Percentiles rank a stretch among this genome's conserved stretches.
These are phyloP conservation scores for Campylomormyrus tamandua DNA, from an alignment of 2,113 vertebrate genomes.

Conservation along the genomic window DNA sequence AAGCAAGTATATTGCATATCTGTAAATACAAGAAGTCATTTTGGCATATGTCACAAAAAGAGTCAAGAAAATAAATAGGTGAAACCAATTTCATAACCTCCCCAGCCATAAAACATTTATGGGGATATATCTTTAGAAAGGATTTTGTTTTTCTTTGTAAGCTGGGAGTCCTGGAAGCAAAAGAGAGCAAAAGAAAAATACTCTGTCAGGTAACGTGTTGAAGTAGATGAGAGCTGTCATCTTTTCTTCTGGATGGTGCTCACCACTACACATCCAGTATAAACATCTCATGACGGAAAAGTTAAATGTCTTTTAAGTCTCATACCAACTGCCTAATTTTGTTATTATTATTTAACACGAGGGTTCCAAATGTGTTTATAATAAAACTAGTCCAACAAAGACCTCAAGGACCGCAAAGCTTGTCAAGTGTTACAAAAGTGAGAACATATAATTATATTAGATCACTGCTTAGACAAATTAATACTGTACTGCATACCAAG, in stretches of 20 bases:
- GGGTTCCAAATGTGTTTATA: not conserved
- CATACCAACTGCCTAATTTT: not conserved
- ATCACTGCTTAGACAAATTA: not conserved
- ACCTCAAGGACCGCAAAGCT: not conserved
- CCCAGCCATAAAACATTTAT: not conserved
- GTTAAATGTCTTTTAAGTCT: not conserved
- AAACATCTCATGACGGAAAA: not conserved
- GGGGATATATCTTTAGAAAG: not conserved
- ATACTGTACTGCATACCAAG: not conserved
- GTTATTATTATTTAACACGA: not conserved
- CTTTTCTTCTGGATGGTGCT: not conserved
- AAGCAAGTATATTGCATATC: not conserved
- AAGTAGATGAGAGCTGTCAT: not conserved
- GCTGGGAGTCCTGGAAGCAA: not conserved
- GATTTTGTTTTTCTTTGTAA: not conserved
- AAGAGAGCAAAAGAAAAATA: not conserved
- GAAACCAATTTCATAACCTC: not conserved
- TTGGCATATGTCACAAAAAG: not conserved
- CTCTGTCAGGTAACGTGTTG: not conserved
- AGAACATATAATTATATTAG: not conserved
- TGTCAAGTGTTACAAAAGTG: not conserved
- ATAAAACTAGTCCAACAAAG: not conserved
- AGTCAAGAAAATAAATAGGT: not conserved
- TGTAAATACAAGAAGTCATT: not conserved
- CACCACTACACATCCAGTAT: not conserved